Base-by-base conservation (phyloP, 2,888 invertebrate species). In the Spilarctia lutea region DNA sequence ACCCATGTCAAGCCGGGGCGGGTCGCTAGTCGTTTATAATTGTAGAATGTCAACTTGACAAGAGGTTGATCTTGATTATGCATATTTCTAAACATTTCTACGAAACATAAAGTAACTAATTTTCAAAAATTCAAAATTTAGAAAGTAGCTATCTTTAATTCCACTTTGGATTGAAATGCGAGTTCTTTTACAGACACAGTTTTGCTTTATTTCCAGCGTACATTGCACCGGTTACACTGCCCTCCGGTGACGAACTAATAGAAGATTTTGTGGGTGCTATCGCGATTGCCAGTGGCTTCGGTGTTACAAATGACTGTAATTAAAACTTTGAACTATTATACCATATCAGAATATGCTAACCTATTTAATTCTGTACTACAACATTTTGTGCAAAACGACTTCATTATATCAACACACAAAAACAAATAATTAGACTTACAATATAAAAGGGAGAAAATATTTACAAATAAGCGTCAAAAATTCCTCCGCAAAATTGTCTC, bases 231-330 rank as follows among this genome's bases (percentile, higher is more conserved):
- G 79, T 90, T 45, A 75, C 86, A 24, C 77, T 91, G 30, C 90
- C 91, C 10, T 72, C 83, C 56, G 87, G 84, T 24, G 45, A 73
- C 69, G 81, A 87, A 39, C 52, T 88, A 1, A 48, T 79, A 2
- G 80, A 88, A 11, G 35, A 78, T 75, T 91, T 86, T 63, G 83
- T 52, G 65, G 87, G 88, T 7, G 45, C 72, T 18, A 60, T 48
- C 0, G 88, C 83, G 2, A 77, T 84, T 39, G 88, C 88, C 24
- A 88, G 89, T 68, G 90, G 90, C 45, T 90, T 86, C 66, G 90
- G 90, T 39, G 52, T 85, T 4, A 89, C 85, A 39, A 72, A 45
- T 18, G 82, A 71, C 48, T 1, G 48, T 33, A 68, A 87, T 45
- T 80, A 88, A 89, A 81, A 83, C 80, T 30, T 18, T 63, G 7